These are phyloP conservation scores for Calonectris borealis DNA, from an alignment of 2,113 vertebrate species.

Conservation along the genomic window DNA sequence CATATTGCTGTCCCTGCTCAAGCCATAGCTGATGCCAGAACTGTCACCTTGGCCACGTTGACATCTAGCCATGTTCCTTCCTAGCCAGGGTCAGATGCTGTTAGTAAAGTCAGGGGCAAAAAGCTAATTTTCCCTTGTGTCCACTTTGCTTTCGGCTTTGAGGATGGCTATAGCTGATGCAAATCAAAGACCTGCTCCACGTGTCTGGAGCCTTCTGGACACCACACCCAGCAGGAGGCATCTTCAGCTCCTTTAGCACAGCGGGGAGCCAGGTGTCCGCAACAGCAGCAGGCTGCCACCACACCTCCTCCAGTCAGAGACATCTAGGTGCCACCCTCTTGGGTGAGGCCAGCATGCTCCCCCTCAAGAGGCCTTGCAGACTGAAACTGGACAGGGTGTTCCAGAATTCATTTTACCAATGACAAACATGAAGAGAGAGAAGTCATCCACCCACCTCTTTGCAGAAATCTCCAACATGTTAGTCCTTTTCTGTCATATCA, in stretches of 20 bases:
- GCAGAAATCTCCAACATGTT: neutral
- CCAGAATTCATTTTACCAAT: neutral
- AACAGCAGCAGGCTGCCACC: neutral
- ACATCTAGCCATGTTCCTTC: neutral
- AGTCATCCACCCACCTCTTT: neutral
- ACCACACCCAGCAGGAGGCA: neutral
- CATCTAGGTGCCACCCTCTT: neutral
- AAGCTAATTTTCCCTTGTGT: neutral
- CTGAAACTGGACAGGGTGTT: neutral
- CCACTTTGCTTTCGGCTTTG: neutral
- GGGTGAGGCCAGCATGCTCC: neutral
- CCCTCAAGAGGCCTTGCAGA: neutral
- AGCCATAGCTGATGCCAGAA: conserved; percentile 69
- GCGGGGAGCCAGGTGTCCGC: neutral
- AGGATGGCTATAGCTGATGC: neutral
- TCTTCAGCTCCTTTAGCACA: neutral
- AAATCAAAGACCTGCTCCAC: neutral
- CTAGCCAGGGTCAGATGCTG: neutral
- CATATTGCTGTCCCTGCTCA: conserved; percentile 72
- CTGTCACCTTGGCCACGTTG: neutral
- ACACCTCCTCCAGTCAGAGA: neutral
- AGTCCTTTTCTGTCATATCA: neutral
- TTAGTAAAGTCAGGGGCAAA: neutral
- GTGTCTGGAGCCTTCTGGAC: neutral
- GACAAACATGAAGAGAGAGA: neutral